Conservation (phyloP, 2,113 vertebrate genomes). For the Neogobius melanostomus region DNA sequence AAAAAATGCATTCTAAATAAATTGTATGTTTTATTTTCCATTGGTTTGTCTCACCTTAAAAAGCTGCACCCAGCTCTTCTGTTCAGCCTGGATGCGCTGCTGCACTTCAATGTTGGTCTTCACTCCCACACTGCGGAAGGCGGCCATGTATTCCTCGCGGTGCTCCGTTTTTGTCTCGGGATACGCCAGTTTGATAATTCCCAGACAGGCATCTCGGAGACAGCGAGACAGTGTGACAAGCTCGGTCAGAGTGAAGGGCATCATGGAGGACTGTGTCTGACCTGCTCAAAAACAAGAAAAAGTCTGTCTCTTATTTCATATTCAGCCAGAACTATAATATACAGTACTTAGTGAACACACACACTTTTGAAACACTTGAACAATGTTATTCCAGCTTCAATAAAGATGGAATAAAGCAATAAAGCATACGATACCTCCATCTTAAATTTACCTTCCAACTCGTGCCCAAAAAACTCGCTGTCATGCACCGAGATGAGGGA, state of each 20-base stretch:
- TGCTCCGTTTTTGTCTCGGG: slow-evolving; percentile 94
- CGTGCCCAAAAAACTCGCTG: slow-evolving; percentile 95
- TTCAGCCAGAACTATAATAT: too few species aligned
- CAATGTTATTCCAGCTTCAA: too few species aligned
- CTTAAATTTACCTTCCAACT: slow-evolving; percentile 83
- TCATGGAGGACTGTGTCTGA: slow-evolving; percentile 90
- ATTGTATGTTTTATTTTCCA: neutral
- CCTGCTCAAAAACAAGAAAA: slow-evolving; percentile 64
- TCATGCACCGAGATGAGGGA: slow-evolving; percentile 98
- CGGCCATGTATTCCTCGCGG: slow-evolving; percentile 89
- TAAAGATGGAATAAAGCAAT: too few species aligned
- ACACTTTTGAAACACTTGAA: too few species aligned
- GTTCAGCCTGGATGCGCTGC: slow-evolving; percentile 87
- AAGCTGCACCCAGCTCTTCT: slow-evolving; percentile 95
- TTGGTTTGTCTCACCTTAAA: slow-evolving; percentile 84
- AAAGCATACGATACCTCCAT: neutral
- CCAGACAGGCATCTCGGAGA: slow-evolving; percentile 92
- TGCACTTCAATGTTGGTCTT: slow-evolving; percentile 87
- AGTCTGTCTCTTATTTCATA: neutral
- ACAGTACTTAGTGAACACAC: too few species aligned
- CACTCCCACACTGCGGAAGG: slow-evolving; percentile 91
- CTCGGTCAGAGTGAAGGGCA: slow-evolving; percentile 93
- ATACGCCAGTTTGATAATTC: slow-evolving; percentile 96
- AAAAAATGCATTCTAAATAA: neutral
- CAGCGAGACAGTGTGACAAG: slow-evolving; percentile 90